Evolutionary conservation across 1,140 invertebrate species (phyloP), one percentile per base, ranked within the genome.

Genomic region (Pogonognathellus flavescens): DNA sequence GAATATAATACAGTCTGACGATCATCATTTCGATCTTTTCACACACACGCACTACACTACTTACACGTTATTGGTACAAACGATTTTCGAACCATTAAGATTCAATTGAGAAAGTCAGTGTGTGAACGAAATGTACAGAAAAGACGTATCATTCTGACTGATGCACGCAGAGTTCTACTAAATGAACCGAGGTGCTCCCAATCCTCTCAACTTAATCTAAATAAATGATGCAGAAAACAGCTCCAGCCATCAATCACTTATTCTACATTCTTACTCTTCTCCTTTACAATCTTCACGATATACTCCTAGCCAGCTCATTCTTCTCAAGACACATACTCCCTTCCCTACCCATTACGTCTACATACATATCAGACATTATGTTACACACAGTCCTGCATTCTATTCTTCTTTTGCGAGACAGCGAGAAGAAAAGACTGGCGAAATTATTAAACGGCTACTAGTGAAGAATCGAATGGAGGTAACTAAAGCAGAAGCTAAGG

Each of bases 191-290:
- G 57, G 22, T 82, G 53, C 81, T 82, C 81, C 60, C 82, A 84
- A 84, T 84, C 82, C 60, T 53, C 70, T 80, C 66, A 80, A 80
- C 59, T 80, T 85, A 81, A 85, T 85, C 84, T 85, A 85, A 85
- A 85, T 85, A 85, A 85, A 85, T 85, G 84, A 82, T 81, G 76
- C 66, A 82, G 84, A 84, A 84, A 84, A 80, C 84, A 84, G 55
- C 76, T 53, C 20, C n/a, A 53, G 49, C 72, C 84, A 85, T 85
- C 84, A 85, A 85, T 85, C 84, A 84, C 83, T 72, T 72, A 84
- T 84, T 20, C 55, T 83, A 60, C 55, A 70, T 70, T 57, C 60
- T 52, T 22, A 49, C 52, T 25, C n/a, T 82, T 18, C 31, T 14
- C 5, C 50, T 52, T n/a, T 82, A 60, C 31, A 31, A 14, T 60